Evolutionary conservation across 2,113 vertebrate genomes (phyloP).

Genomic region (Odontesthes bonariensis): DNA sequence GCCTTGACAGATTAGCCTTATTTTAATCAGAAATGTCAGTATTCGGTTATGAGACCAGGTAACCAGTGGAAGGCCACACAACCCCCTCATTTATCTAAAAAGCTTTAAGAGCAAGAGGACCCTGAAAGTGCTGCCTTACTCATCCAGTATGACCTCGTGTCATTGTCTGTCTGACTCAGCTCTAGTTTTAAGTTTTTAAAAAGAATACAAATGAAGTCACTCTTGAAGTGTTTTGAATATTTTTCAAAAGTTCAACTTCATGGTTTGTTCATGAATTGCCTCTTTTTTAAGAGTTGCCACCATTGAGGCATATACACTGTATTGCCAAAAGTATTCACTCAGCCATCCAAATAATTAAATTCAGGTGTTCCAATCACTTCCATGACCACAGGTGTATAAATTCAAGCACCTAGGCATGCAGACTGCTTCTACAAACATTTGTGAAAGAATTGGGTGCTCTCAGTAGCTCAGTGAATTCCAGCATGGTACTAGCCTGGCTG

Average conservation of each 20-base stretch:
- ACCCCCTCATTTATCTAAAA: not conserved
- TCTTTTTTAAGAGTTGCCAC: too few species aligned
- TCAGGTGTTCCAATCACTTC: too few species aligned
- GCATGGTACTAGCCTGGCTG: too few species aligned
- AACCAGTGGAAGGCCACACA: not conserved
- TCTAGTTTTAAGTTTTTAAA: not conserved
- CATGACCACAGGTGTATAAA: too few species aligned
- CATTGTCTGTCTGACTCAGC: conserved; percentile 7
- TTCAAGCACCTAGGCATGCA: too few species aligned
- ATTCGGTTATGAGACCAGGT: conserved; percentile 25
- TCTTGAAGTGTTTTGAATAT: not conserved
- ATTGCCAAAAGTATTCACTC: too few species aligned
- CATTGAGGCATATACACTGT: too few species aligned
- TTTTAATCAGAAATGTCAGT: conserved; percentile 30
- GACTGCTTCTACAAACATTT: too few species aligned
- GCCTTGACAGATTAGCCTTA: conserved; percentile 63
- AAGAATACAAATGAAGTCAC: not conserved
- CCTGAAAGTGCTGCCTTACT: not conserved
- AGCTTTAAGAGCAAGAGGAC: not conserved
- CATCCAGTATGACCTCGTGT: not conserved
- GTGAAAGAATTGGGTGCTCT: too few species aligned
- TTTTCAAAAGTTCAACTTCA: not conserved
- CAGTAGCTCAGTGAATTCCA: too few species aligned
- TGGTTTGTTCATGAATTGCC: not conserved
- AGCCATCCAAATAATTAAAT: too few species aligned